Conservation (phyloP, 2,888 invertebrate genomes). For the Didymodactylos carnosus region DNA sequence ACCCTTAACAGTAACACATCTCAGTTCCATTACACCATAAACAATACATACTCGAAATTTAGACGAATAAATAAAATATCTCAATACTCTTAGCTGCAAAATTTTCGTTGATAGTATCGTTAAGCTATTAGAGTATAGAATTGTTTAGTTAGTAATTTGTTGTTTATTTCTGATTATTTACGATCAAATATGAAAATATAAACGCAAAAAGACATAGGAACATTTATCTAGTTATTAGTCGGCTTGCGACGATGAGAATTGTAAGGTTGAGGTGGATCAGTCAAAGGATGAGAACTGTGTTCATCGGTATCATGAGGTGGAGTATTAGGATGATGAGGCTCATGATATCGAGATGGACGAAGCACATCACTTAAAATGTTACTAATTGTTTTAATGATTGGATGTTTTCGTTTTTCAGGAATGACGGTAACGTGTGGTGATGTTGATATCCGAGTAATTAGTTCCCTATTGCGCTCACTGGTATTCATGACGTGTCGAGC, state of each 20-base stretch:
- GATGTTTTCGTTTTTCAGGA: background rate
- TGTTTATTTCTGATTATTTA: background rate
- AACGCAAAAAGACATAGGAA: background rate
- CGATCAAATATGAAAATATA: background rate
- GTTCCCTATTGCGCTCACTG: background rate
- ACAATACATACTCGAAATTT: too few relatives aligned
- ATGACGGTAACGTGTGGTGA: background rate
- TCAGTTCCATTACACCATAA: too few relatives aligned
- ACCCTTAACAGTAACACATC: too few relatives aligned
- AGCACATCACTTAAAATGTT: background rate
- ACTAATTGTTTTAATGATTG: background rate
- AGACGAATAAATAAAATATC: too few relatives aligned
- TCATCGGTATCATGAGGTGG: background rate
- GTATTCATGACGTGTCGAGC: background rate
- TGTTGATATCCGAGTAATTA: background rate
- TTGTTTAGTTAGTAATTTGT: background rate
- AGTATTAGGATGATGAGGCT: background rate
- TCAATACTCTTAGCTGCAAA: too few relatives aligned
- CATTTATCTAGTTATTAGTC: background rate
- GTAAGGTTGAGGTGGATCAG: background rate
- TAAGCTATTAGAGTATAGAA: too few relatives aligned
- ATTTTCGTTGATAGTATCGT: too few relatives aligned
- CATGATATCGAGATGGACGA: background rate
- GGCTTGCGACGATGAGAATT: background rate
- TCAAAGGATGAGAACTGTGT: background rate